Evolutionary conservation across 2,888 invertebrate species (phyloP).

Genomic region (Cremastinae sp.): DNA sequence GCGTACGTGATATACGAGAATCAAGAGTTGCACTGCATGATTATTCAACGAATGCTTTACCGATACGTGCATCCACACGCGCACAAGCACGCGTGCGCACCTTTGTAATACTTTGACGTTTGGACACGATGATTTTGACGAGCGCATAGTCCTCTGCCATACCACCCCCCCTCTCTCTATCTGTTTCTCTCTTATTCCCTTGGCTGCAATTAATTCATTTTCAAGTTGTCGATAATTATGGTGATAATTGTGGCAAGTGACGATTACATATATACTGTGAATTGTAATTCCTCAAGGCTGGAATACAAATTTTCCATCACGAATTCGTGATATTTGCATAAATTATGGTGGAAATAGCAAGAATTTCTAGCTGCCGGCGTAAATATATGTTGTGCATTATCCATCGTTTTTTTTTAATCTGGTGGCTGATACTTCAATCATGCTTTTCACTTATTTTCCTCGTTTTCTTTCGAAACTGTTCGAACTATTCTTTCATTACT

Average conservation of each 20-base stretch:
- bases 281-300: constrained; percentile 53
- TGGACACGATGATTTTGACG: constrained; percentile 31
- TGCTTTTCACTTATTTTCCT: too few species aligned
- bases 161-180: constrained; percentile 23
- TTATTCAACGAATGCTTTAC: constrained; percentile 1
- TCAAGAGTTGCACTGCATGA: constrained; percentile 3
- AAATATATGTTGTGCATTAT: too few species aligned
- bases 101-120: background rate
- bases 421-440: too few species aligned
- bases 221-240: constrained; percentile 59
- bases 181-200: constrained; percentile 10
- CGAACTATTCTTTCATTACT: too few species aligned
- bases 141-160: constrained; percentile 20
- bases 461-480: too few species aligned
- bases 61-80: background rate
- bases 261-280: constrained; percentile 27
- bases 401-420: too few species aligned
- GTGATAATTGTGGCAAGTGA: constrained; percentile 54
- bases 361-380: too few species aligned
- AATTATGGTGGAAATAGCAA: too few species aligned
- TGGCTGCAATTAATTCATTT: constrained; percentile 4
- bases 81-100: background rate
- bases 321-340: constrained; percentile 7
- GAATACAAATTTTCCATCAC: constrained; percentile 7
- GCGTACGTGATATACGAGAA: constrained; percentile 36